phyloP scores from a whole-genome alignment of 2,113 vertebrate species.

The Cichladusa arquata region DNA sequence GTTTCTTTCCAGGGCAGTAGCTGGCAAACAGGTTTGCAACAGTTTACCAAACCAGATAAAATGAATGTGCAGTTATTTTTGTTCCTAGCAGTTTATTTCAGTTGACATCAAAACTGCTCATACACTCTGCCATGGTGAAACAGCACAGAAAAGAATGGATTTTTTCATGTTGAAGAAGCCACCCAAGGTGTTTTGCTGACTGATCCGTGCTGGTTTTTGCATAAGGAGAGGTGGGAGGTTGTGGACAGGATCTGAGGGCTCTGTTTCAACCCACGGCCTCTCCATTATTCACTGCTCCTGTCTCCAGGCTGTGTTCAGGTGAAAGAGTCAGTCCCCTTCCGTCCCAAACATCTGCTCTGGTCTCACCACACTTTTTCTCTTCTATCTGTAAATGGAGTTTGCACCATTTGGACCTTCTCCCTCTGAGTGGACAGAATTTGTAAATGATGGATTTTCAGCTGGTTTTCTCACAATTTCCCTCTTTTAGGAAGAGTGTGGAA shows the following conservation, averaged over 20 bases:
- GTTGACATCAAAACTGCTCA: background rate
- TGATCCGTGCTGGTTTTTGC: background rate
- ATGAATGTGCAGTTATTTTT: background rate
- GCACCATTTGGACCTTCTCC: background rate
- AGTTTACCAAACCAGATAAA: background rate
- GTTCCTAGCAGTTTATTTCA: background rate
- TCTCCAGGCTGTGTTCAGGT: background rate
- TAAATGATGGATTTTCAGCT: background rate
- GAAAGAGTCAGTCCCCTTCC: background rate
- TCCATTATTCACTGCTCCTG: background rate
- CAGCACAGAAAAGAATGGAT: background rate
- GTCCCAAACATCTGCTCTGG: background rate
- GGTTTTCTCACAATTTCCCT: background rate
- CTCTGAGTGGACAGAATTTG: background rate
- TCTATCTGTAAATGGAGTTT: background rate
- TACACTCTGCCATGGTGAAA: background rate
- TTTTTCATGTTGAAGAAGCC: background rate
- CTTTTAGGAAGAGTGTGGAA: background rate
- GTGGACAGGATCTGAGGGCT: background rate
- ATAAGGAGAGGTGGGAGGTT: background rate
- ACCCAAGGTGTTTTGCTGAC: background rate
- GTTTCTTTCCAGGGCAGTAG: background rate
- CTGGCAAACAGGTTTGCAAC: background rate
- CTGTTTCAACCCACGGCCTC: background rate
- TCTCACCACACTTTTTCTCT: background rate